phyloP scores from a whole-genome alignment of 2,113 vertebrate species.

The Cephalopholis sonnerati region DNA sequence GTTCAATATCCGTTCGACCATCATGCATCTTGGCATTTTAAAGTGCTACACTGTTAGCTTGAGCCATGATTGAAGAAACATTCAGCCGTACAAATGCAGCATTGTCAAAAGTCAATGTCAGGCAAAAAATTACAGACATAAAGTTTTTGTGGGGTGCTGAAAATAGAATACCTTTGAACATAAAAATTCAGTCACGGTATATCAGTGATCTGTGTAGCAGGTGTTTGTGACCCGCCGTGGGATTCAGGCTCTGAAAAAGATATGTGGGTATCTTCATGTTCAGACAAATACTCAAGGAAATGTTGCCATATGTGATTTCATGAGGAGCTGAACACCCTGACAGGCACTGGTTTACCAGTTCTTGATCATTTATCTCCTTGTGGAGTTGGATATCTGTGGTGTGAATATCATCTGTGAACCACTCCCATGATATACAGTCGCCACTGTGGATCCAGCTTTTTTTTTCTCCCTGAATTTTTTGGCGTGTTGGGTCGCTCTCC shows the following conservation, averaged over 20 bases:
- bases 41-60: neutral
- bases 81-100: neutral
- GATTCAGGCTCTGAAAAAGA: neutral
- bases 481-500: constrained; percentile 20
- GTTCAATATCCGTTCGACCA: neutral
- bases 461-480: constrained; percentile 18
- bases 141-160: neutral
- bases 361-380: constrained; percentile 19
- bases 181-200: neutral
- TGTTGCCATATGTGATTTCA: constrained; percentile 21
- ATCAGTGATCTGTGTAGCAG: constrained; percentile 7
- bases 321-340: constrained; percentile 12
- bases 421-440: constrained; percentile 8
- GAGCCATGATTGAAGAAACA: neutral
- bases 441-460: neutral
- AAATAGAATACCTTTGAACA: neutral
- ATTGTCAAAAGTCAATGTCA: constrained; percentile 11
- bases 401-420: constrained; percentile 37
- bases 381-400: constrained; percentile 19
- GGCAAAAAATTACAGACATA: neutral
- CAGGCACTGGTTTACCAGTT: constrained; percentile 6
- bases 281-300: constrained; percentile 2
- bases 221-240: neutral
- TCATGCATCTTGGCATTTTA: neutral
- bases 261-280: neutral